phyloP scores from a whole-genome alignment of 37 sponge, comb jelly and placozoan species.

The Crambe crambe region DNA sequence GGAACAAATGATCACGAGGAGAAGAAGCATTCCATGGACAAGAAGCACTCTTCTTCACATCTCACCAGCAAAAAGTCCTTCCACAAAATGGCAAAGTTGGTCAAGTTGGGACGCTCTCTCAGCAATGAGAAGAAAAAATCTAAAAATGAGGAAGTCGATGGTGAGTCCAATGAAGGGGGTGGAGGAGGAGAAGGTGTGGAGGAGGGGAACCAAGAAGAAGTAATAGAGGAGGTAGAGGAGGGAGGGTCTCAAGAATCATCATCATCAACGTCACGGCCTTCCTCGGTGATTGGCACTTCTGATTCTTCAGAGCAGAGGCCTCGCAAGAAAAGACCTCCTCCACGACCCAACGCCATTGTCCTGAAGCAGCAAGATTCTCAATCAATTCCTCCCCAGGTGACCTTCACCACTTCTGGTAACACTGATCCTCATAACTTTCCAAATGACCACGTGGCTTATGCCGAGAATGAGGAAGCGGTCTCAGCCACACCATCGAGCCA shows the following conservation, averaged over 20 bases:
- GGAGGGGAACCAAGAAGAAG: background rate
- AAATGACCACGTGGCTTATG: background rate
- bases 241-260: background rate
- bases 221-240: background rate
- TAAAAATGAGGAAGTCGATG: background rate
- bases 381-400: background rate
- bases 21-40: background rate
- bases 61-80: slow-evolving; percentile 9
- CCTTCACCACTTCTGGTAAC: background rate
- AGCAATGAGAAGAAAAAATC: background rate
- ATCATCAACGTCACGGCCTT: background rate
- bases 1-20: slow-evolving; percentile 1
- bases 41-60: background rate
- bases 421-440: too few species aligned
- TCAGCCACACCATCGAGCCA: too few species aligned
- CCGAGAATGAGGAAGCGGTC: background rate
- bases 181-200: background rate
- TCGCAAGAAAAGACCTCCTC: slow-evolving; percentile 6
- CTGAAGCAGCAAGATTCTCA: background rate
- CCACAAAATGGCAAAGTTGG: slow-evolving; percentile 8
- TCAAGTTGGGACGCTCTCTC: background rate
- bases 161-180: background rate
- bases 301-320: background rate
- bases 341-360: background rate
- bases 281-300: background rate